A percentile compares a stretch with the other conserved stretches of the same genome.
Evolutionary conservation across 1,140 invertebrate species (phyloP).

Genomic region (Bathynomus jamesi): DNA sequence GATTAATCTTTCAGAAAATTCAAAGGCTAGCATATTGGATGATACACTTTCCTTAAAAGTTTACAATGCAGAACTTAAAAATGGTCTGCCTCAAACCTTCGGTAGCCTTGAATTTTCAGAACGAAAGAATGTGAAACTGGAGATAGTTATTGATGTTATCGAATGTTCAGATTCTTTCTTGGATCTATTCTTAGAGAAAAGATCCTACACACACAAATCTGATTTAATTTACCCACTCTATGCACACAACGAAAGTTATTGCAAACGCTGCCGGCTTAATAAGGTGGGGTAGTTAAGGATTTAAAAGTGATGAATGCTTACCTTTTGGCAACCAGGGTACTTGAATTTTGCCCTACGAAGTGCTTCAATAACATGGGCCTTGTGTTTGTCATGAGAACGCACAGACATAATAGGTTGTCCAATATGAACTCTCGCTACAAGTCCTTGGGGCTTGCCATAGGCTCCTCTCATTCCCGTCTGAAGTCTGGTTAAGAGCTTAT

Average conservation of each 20-base stretch:
- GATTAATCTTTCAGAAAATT: not conserved
- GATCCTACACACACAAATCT: not conserved
- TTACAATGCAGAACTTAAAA: not conserved
- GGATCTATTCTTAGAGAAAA: not conserved
- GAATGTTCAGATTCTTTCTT: not conserved
- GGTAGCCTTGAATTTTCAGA: not conserved
- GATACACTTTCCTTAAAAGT: too few species aligned
- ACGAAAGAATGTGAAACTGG: not conserved
- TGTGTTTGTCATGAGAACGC: slow-evolving; percentile 86
- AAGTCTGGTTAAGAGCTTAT: too few species aligned
- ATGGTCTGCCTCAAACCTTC: not conserved
- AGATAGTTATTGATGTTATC: too few species aligned
- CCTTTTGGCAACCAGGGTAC: slow-evolving; percentile 98
- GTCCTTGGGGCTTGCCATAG: slow-evolving; percentile 98
- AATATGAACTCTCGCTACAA: slow-evolving; percentile 93
- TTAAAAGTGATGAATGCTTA: slow-evolving; percentile 41
- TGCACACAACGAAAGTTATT: not conserved
- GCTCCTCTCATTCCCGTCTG: slow-evolving; percentile 99
- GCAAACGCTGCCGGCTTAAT: not conserved
- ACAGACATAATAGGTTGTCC: slow-evolving; percentile 98
- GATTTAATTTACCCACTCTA: not conserved
- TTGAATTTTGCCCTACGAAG: slow-evolving; percentile 98
- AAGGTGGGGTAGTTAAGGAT: not conserved
- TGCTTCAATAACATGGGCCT: slow-evolving; percentile 88
- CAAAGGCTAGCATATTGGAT: not conserved